These are phyloP conservation scores for Sterna hirundo DNA, from an alignment of 2,113 vertebrate genomes.

Conservation along the genomic window DNA sequence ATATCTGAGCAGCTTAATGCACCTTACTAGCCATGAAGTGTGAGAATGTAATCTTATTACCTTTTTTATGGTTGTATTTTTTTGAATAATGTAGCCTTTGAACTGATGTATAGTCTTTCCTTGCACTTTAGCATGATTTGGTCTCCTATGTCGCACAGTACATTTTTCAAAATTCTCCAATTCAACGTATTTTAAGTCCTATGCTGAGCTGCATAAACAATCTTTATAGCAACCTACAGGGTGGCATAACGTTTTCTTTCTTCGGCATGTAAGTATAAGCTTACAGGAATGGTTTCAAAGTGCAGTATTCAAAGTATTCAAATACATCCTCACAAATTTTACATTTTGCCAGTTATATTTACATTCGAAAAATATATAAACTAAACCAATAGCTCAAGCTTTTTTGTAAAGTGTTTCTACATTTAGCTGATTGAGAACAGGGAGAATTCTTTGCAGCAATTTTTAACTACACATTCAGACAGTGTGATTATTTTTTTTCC, in stretches of 20 bases:
- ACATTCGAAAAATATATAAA: conserved; percentile 16
- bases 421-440: not conserved
- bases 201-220: conserved; percentile 80
- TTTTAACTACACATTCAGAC: not conserved
- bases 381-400: not conserved
- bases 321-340: conserved; percentile 61
- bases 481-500: too few relatives aligned
- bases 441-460: not conserved
- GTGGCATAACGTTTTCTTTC: conserved; percentile 73
- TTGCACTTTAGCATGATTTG: conserved; percentile 82
- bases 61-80: conserved; percentile 87
- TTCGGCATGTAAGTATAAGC: conserved; percentile 44
- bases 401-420: not conserved
- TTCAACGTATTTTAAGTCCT: conserved; percentile 76
- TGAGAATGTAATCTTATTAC: conserved; percentile 85
- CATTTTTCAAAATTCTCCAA: conserved; percentile 80
- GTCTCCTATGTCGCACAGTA: conserved; percentile 68
- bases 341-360: conserved; percentile 22
- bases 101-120: conserved; percentile 85
- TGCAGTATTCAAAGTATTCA: conserved; percentile 46
- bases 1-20: conserved; percentile 85
- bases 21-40: conserved; percentile 85
- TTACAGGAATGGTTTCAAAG: conserved; percentile 64
- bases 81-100: conserved; percentile 83
- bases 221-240: conserved; percentile 79